Base-by-base conservation (phyloP, 2,888 invertebrate genomes). In the Tillus elongatus region DNA sequence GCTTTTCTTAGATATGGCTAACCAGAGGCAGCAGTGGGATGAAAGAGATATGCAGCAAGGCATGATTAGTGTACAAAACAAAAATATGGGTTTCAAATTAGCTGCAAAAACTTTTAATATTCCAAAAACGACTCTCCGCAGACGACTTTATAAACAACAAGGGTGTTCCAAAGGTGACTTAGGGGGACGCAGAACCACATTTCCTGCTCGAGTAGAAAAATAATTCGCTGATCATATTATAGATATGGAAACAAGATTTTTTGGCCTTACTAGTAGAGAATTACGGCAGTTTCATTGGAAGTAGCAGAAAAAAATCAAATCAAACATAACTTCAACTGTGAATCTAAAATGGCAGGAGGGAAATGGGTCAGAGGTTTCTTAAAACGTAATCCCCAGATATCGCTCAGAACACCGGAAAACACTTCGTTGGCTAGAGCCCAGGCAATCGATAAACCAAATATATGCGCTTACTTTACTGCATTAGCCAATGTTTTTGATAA, bases 231-330 rank as follows among this genome's bases (percentile, higher is more conserved):
- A 19, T 6, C n/a, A 19, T 19, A 19, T 19, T 8, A 8, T 19
- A n/a, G 6, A 8, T 8, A 8, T 19, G n/a, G 24, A 19, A n/a
- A 8, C 24, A 8, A 19, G 24, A 19, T 19, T 19, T 8, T 19
- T 19, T n/a, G 6, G 24, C 6, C 6, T 19, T 8, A 19, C 24
- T 19, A 19, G 6, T n/a, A 19, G n/a, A 19, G 24, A 19, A 19
- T 19, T 19, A 35, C 32, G 30, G 8, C 30, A 35, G 4, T 33
- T 32, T 30, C 36, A 35, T 35, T 33, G 32, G 32, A 35, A 35
- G 32, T 35, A 33, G 36, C 30, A 6, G n/a, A 6, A 19, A 19
- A 19, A 19, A 19, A 19, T 19, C 24, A n/a, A 8, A 19, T 19
- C n/a, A 6, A 6, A n/a, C 6, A 19, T 19, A 19, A n/a, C 6